Conservation (phyloP, 2,888 invertebrate genomes). For the Ectemnius cavifrons region DNA sequence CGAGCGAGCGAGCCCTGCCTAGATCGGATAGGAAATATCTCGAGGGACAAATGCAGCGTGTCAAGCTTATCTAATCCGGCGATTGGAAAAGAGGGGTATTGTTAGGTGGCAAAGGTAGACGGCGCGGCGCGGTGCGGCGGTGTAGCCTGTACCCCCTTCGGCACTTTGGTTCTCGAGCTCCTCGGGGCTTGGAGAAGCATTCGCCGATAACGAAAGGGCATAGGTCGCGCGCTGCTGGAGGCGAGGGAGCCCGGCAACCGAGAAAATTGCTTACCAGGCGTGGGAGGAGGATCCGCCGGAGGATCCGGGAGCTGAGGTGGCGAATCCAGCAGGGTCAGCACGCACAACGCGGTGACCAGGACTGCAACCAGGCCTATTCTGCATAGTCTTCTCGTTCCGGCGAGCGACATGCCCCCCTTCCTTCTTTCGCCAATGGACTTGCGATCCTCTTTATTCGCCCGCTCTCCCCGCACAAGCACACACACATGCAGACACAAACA, state of each 20-base stretch:
- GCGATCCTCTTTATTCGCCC: not conserved
- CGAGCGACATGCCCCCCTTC: constrained; percentile 46
- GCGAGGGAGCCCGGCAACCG: constrained; percentile 42
- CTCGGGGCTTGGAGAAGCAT: constrained; percentile 41
- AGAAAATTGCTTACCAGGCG: constrained; percentile 68
- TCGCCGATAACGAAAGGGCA: constrained; percentile 62
- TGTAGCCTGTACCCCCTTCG: too few species aligned
- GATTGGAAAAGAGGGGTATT: constrained; percentile 33
- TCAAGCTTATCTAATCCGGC: constrained; percentile 22
- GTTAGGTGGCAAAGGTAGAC: constrained; percentile 48
- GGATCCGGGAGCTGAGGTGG: constrained; percentile 73
- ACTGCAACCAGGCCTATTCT: constrained; percentile 72
- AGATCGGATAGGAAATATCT: constrained; percentile 7
- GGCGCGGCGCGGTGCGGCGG: too few species aligned
- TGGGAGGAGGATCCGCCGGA: constrained; percentile 70
- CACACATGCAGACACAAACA: too few species aligned
- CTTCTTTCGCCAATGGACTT: not conserved
- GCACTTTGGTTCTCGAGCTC: too few species aligned
- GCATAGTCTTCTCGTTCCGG: constrained; percentile 70
- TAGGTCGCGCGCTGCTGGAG: constrained; percentile 53
- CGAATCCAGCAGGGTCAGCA: constrained; percentile 72
- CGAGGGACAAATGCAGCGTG: not conserved
- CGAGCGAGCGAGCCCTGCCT: not conserved
- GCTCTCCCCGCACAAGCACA: not conserved
- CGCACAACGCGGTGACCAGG: constrained; percentile 73